phyloP scores from a whole-genome alignment of 2,113 vertebrate genomes.

The Eudyptes chrysolophus region DNA sequence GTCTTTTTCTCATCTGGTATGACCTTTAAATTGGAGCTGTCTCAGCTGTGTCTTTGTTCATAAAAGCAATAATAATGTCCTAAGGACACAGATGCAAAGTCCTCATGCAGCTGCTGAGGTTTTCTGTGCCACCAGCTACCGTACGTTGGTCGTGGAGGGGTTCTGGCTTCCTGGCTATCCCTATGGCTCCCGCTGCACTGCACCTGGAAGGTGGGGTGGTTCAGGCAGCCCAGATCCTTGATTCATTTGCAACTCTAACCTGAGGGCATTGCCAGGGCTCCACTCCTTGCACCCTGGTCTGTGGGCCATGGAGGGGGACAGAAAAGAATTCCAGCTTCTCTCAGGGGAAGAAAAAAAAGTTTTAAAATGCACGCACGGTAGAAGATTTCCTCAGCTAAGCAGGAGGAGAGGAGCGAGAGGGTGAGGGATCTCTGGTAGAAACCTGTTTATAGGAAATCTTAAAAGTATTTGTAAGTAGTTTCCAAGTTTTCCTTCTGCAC shows the following conservation, averaged over 20 bases:
- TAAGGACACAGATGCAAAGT: neutral
- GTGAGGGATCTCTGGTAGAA: neutral
- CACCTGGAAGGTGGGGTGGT: neutral
- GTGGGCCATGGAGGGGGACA: too few relatives aligned
- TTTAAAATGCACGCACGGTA: fast-evolving
- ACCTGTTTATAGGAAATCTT: neutral
- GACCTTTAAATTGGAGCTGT: neutral
- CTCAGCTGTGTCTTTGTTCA: neutral
- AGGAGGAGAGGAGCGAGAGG: neutral
- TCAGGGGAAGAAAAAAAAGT: neutral
- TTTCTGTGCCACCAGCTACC: neutral
- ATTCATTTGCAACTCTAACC: too few relatives aligned
- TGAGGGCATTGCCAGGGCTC: neutral
- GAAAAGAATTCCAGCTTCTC: neutral
- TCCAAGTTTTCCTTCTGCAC: neutral
- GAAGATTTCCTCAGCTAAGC: neutral
- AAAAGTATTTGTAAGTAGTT: neutral
- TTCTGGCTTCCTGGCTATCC: neutral
- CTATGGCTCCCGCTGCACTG: fast-evolving
- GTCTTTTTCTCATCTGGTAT: neutral
- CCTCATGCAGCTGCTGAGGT: neutral
- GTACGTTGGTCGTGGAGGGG: fast-evolving
- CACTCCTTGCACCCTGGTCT: neutral
- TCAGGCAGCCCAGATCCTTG: neutral
- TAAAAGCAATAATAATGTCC: too few relatives aligned